Percentiles rank a stretch among this genome's conserved stretches.
Evolutionary conservation across 2,113 vertebrate species (phyloP).

Genomic region (Polypterus bichir): DNA sequence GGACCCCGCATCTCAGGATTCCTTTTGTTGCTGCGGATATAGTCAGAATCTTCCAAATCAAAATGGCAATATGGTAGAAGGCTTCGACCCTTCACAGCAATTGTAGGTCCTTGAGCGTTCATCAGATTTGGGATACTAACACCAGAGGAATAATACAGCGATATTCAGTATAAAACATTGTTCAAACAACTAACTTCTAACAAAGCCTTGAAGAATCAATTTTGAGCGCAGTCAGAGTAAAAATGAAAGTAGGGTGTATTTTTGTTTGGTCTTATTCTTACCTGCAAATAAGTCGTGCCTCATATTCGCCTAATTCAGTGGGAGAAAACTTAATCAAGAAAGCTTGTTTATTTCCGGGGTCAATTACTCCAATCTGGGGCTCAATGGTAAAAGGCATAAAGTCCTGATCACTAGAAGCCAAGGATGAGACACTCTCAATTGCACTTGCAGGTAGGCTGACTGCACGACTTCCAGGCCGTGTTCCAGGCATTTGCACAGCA

Average conservation of each 20-base stretch:
- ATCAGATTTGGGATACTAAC: slow-evolving; percentile 68
- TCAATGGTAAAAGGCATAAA: slow-evolving; percentile 47
- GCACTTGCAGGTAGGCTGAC: slow-evolving; percentile 20
- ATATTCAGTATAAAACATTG: too few relatives aligned
- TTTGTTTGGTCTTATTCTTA: slow-evolving; percentile 25
- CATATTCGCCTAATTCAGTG: slow-evolving; percentile 41
- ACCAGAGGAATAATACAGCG: neutral
- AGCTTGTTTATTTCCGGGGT: slow-evolving; percentile 38
- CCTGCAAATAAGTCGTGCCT: slow-evolving; percentile 66
- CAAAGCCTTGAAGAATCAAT: too few relatives aligned
- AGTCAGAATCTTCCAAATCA: slow-evolving; percentile 70
- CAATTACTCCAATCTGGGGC: slow-evolving; percentile 46
- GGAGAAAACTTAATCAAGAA: slow-evolving; percentile 67
- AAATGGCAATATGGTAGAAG: slow-evolving; percentile 65
- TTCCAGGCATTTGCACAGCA: too few relatives aligned
- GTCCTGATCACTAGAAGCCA: neutral
- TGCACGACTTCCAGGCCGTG: slow-evolving; percentile 17
- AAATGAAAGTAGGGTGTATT: too few relatives aligned
- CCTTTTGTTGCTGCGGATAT: slow-evolving; percentile 38
- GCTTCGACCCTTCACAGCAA: slow-evolving; percentile 54
- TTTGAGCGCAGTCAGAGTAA: too few relatives aligned
- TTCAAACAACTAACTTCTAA: too few relatives aligned
- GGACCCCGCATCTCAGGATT: slow-evolving; percentile 35
- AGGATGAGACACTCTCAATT: slow-evolving; percentile 24
- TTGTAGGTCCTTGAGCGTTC: slow-evolving; percentile 32